Evolutionary conservation across 2,888 invertebrate genomes (phyloP), one percentile per base, ranked within the genome.

Genomic region (Tetheella fluctuosa): DNA sequence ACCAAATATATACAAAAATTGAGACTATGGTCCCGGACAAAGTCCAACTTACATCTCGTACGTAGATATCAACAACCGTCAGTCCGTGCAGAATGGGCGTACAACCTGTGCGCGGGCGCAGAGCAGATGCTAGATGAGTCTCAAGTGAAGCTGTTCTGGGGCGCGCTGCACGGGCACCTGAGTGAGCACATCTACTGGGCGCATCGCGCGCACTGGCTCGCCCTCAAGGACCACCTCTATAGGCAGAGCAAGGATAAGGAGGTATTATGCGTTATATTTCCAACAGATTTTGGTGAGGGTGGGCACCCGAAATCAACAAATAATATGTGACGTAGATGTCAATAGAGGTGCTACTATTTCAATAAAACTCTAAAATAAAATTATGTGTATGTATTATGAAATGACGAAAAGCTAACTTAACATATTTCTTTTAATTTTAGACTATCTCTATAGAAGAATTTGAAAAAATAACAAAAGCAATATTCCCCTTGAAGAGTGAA

Each of bases 71-170:
- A 90, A 55, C 93, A 93, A 67, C 76, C 88, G 0, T 83, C 85
- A 4, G 86, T 93, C 25, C 90, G 94, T n/a, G 92, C 91, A 0
- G 93, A 93, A 65, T 93, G 93, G 93, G 91, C 93, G 8, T 94
- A 94, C 82, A 93, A 93, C 73, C 73, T 93, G 67, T 93, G 92
- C 76, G 90, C 90, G 0, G 89, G 91, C 54, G 91, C 88, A 0
- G 92, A 92, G 64, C 91, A 90, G 73, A 86, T 88, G 89, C 78
- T 91, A 59, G 93, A 93, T 70, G 93, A 93, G 76, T 88, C 90
- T 8, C 88, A 88, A 48, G 90, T 93, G 59, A 85, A 85, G 70
- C 67, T 93, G 71, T 93, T 93, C 81, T 92, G 93, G 90, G 91
- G 90, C 1, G 89, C 81, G 60, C 77, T 93, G 57, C 90, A 88